Conservation (phyloP, 2,888 invertebrate genomes). For the Drosophila birchii region DNA sequence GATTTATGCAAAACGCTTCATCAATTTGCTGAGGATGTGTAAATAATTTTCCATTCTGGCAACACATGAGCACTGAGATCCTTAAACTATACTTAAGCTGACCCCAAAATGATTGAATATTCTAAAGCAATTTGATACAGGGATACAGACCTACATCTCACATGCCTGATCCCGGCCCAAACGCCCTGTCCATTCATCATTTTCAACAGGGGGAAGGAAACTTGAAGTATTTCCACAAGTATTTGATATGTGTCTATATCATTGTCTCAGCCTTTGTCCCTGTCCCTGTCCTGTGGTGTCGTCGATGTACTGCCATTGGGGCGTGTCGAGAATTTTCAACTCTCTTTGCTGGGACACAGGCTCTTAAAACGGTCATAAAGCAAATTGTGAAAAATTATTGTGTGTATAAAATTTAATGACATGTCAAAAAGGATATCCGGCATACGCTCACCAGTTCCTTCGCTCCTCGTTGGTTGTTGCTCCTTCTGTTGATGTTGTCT, state of each 20-base stretch:
- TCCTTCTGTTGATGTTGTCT: not conserved
- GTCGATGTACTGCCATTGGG: constrained; percentile 20
- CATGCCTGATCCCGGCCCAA: constrained; percentile 22
- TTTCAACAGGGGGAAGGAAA: constrained; percentile 11
- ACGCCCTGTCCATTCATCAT: constrained; percentile 41
- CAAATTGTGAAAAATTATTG: constrained; percentile 81
- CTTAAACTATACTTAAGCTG: constrained; percentile 30
- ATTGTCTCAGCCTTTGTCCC: constrained; percentile 34
- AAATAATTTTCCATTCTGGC: constrained; percentile 31
- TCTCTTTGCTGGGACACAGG: constrained; percentile 44
- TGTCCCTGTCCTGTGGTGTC: constrained; percentile 12
- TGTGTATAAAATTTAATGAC: constrained; percentile 80
- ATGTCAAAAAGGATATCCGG: constrained; percentile 82
- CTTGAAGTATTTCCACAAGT: constrained; percentile 26
- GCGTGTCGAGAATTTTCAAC: constrained; percentile 59
- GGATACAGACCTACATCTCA: constrained; percentile 11
- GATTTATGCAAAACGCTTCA: constrained; percentile 36
- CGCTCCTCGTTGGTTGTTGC: constrained; percentile 24
- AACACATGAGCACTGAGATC: constrained; percentile 15
- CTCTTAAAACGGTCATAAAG: constrained; percentile 78
- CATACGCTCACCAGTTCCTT: constrained; percentile 49
- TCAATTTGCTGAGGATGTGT: constrained; percentile 25
- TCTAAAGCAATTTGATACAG: constrained; percentile 32
- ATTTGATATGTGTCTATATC: constrained; percentile 30
- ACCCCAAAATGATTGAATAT: constrained; percentile 39